Conservation (phyloP, 2,113 vertebrate species). For the Brienomyrus brachyistius region DNA sequence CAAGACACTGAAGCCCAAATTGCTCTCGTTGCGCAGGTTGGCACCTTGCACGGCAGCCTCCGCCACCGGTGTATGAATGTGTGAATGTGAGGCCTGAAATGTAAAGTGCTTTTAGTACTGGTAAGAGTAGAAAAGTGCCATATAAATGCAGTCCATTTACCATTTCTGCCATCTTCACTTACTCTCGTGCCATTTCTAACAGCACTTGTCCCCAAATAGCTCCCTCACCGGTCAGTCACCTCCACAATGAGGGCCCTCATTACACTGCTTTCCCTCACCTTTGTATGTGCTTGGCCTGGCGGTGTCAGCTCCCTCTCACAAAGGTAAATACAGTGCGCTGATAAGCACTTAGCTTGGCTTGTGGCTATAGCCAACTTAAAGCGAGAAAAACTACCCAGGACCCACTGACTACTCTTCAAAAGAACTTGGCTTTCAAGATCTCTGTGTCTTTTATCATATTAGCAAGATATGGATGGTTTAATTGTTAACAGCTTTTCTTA, state of each 20-base stretch:
- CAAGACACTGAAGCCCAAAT: too few relatives aligned
- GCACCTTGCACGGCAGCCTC: too few relatives aligned
- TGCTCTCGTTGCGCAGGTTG: too few relatives aligned
- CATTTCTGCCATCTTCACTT: neutral
- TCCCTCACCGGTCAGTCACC: neutral
- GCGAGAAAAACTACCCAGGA: neutral
- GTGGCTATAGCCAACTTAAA: neutral
- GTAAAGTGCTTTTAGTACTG: too few relatives aligned
- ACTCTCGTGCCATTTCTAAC: neutral
- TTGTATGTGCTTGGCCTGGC: neutral
- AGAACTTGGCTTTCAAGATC: neutral
- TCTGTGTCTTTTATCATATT: neutral
- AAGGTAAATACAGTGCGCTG: neutral
- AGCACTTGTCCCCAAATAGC: neutral
- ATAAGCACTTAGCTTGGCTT: neutral
- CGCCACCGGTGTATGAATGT: too few relatives aligned
- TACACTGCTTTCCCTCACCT: neutral
- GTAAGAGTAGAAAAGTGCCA: too few relatives aligned
- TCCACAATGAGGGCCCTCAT: neutral
- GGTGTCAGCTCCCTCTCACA: neutral
- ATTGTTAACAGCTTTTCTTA: neutral
- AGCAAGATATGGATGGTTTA: neutral
- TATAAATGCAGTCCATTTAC: too few relatives aligned
- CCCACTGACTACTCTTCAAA: neutral
- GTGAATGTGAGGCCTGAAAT: too few relatives aligned